phyloP scores from a whole-genome alignment of 2,888 invertebrate genomes.

The Diploptera punctata region DNA sequence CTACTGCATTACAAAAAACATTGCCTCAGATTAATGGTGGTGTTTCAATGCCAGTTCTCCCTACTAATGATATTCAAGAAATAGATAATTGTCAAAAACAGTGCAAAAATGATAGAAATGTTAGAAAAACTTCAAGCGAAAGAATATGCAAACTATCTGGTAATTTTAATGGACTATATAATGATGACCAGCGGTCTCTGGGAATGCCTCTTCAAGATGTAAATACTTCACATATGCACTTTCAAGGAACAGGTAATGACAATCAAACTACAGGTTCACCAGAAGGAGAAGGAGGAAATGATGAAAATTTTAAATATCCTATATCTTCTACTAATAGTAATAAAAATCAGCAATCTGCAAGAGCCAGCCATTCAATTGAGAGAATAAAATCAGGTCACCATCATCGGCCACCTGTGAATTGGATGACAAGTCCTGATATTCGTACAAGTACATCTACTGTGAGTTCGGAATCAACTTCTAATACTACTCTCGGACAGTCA shows the following conservation, averaged over 20 bases:
- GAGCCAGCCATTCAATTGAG: not conserved
- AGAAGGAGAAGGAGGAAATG: not conserved
- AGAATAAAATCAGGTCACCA: not conserved
- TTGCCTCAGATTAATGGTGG: not conserved
- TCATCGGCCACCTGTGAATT: conserved; percentile 61
- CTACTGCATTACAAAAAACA: not conserved
- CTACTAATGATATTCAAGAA: not conserved
- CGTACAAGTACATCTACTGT: conserved; percentile 10
- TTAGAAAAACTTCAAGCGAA: not conserved
- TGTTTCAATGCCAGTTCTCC: not conserved
- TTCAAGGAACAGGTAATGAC: not conserved
- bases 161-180: not conserved
- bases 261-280: not conserved
- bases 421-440: conserved; percentile 67
- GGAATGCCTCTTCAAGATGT: not conserved
- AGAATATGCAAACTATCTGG: not conserved
- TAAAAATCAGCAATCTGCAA: not conserved
- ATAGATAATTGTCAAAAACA: conserved; percentile 3
- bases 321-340: not conserved
- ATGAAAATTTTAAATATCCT: conserved; percentile 19
- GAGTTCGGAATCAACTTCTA: not conserved
- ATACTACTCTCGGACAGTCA: not conserved
- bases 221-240: not conserved
- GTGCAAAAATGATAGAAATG: not conserved
- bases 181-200: not conserved